Percentiles rank a stretch among this genome's conserved stretches.
Evolutionary conservation across 2,797 vertebrate genomes (phyloP).

Genomic region (Falco columbarius): DNA sequence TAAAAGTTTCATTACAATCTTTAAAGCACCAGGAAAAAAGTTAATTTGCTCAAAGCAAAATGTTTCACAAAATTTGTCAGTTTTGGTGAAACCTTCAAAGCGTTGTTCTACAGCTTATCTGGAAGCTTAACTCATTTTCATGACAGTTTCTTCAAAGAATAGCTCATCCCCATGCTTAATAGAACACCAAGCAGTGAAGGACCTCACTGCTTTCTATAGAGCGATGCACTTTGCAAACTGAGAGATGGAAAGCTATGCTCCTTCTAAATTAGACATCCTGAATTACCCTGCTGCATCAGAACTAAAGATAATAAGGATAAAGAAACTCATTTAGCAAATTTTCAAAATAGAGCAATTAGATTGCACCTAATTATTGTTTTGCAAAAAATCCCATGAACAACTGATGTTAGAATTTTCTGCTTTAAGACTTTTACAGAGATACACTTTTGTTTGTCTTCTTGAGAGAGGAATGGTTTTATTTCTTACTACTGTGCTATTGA

Average conservation of each 20-base stretch:
- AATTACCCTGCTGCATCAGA: not conserved
- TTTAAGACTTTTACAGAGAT: not conserved
- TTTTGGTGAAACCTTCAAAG: not conserved
- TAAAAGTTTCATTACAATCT: not conserved
- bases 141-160: not conserved
- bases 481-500: not conserved
- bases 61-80: not conserved
- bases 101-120: not conserved
- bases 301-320: not conserved
- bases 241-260: not conserved
- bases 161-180: not conserved
- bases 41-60: not conserved
- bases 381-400: not conserved
- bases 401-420: not conserved
- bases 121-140: not conserved
- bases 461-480: not conserved
- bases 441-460: not conserved
- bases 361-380: not conserved
- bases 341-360: not conserved
- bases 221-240: not conserved
- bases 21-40: not conserved
- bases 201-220: not conserved
- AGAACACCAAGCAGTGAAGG: rapidly evolving
- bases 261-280: not conserved
- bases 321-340: not conserved